Evolutionary conservation across 2,797 vertebrate species (phyloP).

Genomic region (Orestias chungarensis): DNA sequence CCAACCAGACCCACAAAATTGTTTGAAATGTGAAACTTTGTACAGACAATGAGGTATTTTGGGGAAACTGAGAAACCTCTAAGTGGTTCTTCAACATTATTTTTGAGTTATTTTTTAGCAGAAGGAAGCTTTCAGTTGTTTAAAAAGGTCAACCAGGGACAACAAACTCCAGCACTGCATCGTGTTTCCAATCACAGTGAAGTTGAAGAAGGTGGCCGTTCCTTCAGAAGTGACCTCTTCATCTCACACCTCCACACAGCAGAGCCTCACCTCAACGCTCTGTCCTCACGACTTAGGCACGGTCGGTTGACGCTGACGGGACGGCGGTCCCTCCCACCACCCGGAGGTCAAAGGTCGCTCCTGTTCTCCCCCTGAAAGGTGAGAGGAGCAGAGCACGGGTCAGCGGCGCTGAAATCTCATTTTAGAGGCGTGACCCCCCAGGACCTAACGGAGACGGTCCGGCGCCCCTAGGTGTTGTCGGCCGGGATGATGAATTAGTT

Average conservation of each 20-base stretch:
- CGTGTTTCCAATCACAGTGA: background rate
- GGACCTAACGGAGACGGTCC: constrained; percentile 54
- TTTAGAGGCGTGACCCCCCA: constrained; percentile 73
- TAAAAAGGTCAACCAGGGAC: background rate
- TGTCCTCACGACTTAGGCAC: constrained; percentile 37
- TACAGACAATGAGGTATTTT: no score
- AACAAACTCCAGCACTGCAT: background rate
- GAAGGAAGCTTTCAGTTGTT: background rate
- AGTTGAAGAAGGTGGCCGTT: no score
- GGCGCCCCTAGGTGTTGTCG: constrained; percentile 45
- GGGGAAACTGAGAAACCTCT: no score
- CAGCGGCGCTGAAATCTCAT: constrained; percentile 79
- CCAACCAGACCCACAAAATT: background rate
- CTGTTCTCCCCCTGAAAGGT: constrained; percentile 65
- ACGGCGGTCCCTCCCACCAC: no score
- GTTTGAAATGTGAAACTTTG: background rate
- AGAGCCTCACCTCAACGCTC: constrained; percentile 33
- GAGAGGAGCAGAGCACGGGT: constrained; percentile 65
- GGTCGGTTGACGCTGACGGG: constrained; percentile 47
- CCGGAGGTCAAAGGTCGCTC: constrained; percentile 57
- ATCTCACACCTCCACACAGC: constrained; percentile 51
- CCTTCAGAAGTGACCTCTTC: constrained; percentile 43
- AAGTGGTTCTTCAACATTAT: no score
- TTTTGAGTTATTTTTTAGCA: no score
- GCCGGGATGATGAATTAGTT: constrained; percentile 65